Evolutionary conservation across 1,140 invertebrate species (phyloP).

Genomic region (Pseudomyrmex dendroicus): DNA sequence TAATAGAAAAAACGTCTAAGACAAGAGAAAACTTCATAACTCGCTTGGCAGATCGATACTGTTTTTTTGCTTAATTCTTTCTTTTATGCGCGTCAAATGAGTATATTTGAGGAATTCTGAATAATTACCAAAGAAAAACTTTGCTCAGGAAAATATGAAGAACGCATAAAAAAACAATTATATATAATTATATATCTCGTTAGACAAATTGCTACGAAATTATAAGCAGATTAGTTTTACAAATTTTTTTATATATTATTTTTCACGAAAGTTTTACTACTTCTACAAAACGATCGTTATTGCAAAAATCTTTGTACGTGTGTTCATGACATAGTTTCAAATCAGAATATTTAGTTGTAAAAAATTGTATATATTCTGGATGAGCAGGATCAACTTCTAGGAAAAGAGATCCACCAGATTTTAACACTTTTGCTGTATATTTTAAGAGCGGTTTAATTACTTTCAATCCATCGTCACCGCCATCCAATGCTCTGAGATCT

Average conservation of each 20-base stretch:
- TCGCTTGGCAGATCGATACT: too few relatives aligned
- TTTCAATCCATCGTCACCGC: constrained; percentile 87
- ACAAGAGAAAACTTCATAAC: too few relatives aligned
- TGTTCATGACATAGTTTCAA: constrained; percentile 82
- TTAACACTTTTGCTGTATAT: constrained; percentile 84
- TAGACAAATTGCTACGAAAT: too few relatives aligned
- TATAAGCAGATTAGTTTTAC: too few relatives aligned
- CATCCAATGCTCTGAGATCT: constrained; percentile 87
- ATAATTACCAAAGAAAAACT: too few relatives aligned
- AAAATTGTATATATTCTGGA: constrained; percentile 85
- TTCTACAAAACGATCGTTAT: constrained; percentile 87
- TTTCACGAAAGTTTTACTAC: constrained; percentile 81
- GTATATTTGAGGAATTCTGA: too few relatives aligned
- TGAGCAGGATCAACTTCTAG: constrained; percentile 87
- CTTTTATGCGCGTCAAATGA: too few relatives aligned
- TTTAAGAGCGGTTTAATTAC: constrained; percentile 86
- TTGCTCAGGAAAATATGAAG: too few relatives aligned
- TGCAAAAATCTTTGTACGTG: constrained; percentile 86
- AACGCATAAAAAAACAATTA: too few relatives aligned
- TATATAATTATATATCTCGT: too few relatives aligned
- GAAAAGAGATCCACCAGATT: constrained; percentile 85
- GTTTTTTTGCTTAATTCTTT: too few relatives aligned
- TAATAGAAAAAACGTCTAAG: too few relatives aligned
- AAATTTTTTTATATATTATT: neutral
- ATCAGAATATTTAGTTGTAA: constrained; percentile 81